phyloP scores from a whole-genome alignment of 2,797 vertebrate species.

The Tenualosa ilisha region DNA sequence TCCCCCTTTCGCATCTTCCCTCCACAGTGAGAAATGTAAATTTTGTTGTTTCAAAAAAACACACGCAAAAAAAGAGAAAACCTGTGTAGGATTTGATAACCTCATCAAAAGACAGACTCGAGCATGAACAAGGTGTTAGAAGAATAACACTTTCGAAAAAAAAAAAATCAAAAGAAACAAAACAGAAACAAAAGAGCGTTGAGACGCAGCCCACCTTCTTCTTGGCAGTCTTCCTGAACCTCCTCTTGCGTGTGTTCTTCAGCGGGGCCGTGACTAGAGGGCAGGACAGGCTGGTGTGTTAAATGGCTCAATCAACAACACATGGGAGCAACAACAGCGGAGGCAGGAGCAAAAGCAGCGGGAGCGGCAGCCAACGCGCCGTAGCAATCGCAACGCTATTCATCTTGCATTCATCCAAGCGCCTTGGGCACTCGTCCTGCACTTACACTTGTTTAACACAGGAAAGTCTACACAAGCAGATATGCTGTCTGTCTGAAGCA shows the following conservation, averaged over 20 bases:
- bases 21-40: conserved; percentile 26
- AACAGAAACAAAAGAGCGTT: conserved; percentile 32
- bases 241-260: conserved; percentile 92
- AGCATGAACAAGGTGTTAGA: neutral
- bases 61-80: no score
- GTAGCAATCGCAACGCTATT: neutral
- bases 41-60: neutral
- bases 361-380: neutral
- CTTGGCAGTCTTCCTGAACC: conserved; percentile 89
- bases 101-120: neutral
- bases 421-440: neutral
- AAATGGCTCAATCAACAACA: neutral
- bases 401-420: neutral
- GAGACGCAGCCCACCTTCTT: conserved; percentile 80
- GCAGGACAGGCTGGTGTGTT: conserved; percentile 45
- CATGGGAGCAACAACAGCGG: neutral
- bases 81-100: conserved; percentile 16
- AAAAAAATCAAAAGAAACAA: conserved; percentile 42
- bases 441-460: neutral
- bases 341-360: neutral
- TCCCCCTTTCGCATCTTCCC: neutral
- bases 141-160: neutral
- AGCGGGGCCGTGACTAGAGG: conserved; percentile 88
- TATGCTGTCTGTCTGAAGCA: neutral
- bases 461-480: neutral